phyloP scores from a whole-genome alignment of 2,797 vertebrate species.

The Channallabes apus region DNA sequence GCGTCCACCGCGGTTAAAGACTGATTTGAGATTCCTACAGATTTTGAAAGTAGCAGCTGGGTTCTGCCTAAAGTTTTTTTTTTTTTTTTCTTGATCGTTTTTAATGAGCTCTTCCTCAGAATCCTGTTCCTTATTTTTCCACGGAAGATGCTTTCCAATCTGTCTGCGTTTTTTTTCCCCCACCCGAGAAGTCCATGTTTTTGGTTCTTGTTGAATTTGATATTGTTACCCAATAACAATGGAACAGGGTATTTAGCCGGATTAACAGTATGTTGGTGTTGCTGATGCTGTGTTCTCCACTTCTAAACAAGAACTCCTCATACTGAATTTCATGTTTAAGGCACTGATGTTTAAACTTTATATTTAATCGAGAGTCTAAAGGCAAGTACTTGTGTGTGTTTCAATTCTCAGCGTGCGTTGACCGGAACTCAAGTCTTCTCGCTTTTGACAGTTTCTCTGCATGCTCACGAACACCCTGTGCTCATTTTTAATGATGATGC shows the following conservation, averaged over 20 bases:
- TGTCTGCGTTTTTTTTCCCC: background rate
- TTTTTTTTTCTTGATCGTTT: background rate
- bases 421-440: background rate
- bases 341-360: background rate
- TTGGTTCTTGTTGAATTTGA: background rate
- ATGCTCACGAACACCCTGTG: background rate
- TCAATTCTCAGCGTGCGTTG: background rate
- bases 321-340: background rate
- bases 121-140: conserved; percentile 7
- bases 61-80: background rate
- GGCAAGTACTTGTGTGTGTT: no score
- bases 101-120: background rate
- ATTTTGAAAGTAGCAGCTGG: conserved; percentile 1
- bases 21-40: background rate
- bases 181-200: background rate
- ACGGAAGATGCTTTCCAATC: conserved; percentile 32
- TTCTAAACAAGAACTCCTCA: background rate
- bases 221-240: no score
- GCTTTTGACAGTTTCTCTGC: background rate
- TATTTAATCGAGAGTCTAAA: background rate
- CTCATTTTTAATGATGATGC: background rate
- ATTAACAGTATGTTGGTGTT: background rate
- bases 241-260: background rate
- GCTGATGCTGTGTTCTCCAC: background rate
- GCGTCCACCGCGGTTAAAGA: background rate